Conservation (phyloP, 2,797 vertebrate species). For the Simalia tracyae region DNA sequence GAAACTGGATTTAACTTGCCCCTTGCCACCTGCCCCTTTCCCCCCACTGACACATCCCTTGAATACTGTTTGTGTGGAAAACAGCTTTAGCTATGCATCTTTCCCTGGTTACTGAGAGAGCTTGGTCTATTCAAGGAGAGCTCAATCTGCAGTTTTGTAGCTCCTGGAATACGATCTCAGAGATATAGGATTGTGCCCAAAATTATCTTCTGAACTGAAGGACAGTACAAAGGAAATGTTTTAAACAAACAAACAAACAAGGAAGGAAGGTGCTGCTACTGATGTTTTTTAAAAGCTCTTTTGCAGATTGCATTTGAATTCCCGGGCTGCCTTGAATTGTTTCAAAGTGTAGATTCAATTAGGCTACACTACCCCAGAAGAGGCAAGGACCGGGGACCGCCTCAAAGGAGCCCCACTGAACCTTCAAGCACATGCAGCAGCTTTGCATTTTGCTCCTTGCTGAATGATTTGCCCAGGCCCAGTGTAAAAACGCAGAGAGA, state of each 20-base stretch:
- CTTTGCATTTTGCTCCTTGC: not conserved
- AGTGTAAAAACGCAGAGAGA: not conserved
- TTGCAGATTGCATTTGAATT: not conserved
- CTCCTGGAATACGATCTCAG: not conserved
- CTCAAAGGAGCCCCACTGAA: not conserved
- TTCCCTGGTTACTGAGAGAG: not conserved
- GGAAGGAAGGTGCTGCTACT: not conserved
- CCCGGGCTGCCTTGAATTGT: not conserved
- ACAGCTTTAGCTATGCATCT: not conserved
- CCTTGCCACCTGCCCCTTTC: not conserved
- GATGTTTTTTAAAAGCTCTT: not conserved
- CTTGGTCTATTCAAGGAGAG: not conserved
- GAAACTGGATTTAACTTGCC: not conserved
- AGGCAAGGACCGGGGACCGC: not conserved
- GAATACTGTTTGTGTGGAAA: not conserved
- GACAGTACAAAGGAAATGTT: not conserved
- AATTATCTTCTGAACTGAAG: not conserved
- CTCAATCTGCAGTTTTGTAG: not conserved
- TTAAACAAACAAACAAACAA: not conserved
- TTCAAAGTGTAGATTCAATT: not conserved
- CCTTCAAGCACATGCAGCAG: not conserved
- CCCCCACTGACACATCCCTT: not conserved
- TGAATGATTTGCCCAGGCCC: not conserved
- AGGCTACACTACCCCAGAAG: not conserved
- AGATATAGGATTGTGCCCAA: not conserved